Evolutionary conservation across 1,140 invertebrate genomes (phyloP).

Genomic region (Calycopis cecrops): DNA sequence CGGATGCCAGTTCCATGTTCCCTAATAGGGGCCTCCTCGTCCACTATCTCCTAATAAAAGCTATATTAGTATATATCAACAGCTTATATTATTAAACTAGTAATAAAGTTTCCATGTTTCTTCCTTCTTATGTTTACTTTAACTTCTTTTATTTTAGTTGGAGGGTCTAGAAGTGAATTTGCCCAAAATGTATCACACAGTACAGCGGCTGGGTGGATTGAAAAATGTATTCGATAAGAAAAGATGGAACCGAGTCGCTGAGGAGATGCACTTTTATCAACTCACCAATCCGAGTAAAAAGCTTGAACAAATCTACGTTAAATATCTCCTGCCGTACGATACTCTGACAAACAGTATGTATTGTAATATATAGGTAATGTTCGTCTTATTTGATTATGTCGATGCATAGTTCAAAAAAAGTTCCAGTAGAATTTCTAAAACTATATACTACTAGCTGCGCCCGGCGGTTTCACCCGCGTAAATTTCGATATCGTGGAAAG

Average conservation of each 20-base stretch:
- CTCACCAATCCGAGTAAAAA: constrained; percentile 87
- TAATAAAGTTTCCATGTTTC: too few species aligned
- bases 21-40: too few species aligned
- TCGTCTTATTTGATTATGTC: too few species aligned
- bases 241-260: constrained; percentile 92
- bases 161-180: constrained; percentile 94
- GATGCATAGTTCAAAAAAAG: too few species aligned
- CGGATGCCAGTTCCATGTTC: too few species aligned
- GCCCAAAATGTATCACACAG: constrained; percentile 88
- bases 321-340: constrained; percentile 94
- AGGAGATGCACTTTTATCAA: constrained; percentile 91
- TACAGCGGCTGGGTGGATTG: constrained; percentile 90
- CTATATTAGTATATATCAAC: too few species aligned
- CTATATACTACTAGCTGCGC: too few species aligned
- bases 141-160: constrained; percentile 21
- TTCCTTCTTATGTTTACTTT: background rate
- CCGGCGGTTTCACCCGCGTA: too few species aligned
- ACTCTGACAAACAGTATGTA: constrained; percentile 83
- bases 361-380: background rate
- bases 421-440: too few species aligned
- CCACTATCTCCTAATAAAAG: too few species aligned
- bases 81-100: too few species aligned
- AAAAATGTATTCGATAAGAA: constrained; percentile 94
- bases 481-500: too few species aligned
- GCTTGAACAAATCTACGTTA: constrained; percentile 94